Evolutionary conservation across 2,888 invertebrate genomes (phyloP), one percentile per base, ranked within the genome.

Genomic region (Mellilla xanthometata): DNA sequence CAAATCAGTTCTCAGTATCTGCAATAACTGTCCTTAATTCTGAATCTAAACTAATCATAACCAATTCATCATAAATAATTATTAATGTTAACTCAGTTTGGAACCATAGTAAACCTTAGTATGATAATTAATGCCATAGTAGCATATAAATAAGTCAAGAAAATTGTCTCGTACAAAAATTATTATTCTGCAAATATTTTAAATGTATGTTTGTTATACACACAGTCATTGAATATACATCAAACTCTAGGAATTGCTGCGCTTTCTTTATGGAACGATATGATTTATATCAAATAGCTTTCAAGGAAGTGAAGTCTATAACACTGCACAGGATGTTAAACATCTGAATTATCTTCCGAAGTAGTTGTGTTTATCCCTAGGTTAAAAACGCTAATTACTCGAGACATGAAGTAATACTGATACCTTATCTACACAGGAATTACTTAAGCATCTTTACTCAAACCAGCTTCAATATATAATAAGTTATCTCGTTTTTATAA

Each of bases 261-360:
- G 49, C 52, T 58, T 55, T 58, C 58, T 57, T 54, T 52, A 43
- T 55, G 53, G 59, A 67, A 61, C 68, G 65, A 53, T 65, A 58
- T 77, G 70, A 81, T 78, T 79, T 76, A 79, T 75, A 65, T 59
- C 61, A 60, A 60, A 62, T 57, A 63, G 55, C 66, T 77, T 76
- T 74, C 73, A 70, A 41, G 49, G 56, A 60, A 63, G 61, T 60
- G 66, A 72, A 75, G 79, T 76, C 77, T 76, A 65, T 76, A 76
- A 65, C 64, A 62, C 56, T 67, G 64, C 64, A 73, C 75, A 81
- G 76, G 79, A 80, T 80, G 77, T 74, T 71, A 69, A 54, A 70
- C 69, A 66, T 78, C 79, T 81, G 76, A 76, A 81, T 76, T 75
- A 5, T 74, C 67, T 70, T 65, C 62, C 24, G 15, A 19, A 62